Evolutionary conservation across 2,797 vertebrate species (phyloP), one percentile per base, ranked within the genome.

Genomic region (Neosalanx taihuensis): DNA sequence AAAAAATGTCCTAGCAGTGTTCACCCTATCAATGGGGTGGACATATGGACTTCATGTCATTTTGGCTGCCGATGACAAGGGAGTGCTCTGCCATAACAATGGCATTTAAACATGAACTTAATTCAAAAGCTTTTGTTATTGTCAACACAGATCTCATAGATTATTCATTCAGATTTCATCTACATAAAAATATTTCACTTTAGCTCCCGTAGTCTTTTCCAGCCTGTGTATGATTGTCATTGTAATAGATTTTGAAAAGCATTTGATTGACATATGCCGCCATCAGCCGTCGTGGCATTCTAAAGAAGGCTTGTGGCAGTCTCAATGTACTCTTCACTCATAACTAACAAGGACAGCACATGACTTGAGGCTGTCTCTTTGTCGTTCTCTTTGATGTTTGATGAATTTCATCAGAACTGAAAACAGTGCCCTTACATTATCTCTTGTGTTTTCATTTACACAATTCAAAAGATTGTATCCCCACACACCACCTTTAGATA

Each of bases 331-430:
- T 82, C 84, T 84, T 89, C 82, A 89, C 85, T 88, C 87, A 86
- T 91, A 92, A 92, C 88, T 87, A 87, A 90, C 74, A 88, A 74
- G 79, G 88, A 91, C 90, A 90, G 86, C 78, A 78, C 81, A 81
- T 89, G 81, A 85, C 87, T 91, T 87, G 79, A 83, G 90, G 88
- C 88, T 88, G 88, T 84, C 79, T 77, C 76, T 83, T 84, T 79
- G 80, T 85, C 86, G 79, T 75, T 83, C 72, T 82, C 76, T 62
- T 81, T 92, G 87, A 88, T 88, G 90, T 79, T 84, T 90, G 85
- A 90, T 85, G 86, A 67, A 86, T 89, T 86, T 81, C 79, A 73
- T 80, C 75, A 74, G 70, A 69, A 66, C 61, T 82, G 72, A 80
- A 33, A 85, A 80, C 5, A 76, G 5, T 69, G 75, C 69, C 64